Evolutionary conservation across 2,113 vertebrate genomes (phyloP).

Genomic region (Alexandromys fortis): DNA sequence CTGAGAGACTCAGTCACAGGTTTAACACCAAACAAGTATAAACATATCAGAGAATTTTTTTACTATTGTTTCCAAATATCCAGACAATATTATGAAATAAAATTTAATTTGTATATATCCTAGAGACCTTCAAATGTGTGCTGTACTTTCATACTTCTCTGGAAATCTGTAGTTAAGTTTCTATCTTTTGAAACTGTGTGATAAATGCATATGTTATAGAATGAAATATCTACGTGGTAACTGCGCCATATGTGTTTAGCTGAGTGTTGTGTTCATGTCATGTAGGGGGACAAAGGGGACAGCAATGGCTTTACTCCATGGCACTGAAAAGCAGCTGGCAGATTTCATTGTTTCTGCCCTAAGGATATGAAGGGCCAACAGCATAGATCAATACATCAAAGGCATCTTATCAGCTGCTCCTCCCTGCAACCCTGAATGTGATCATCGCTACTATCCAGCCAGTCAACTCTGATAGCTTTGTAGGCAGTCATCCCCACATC

Average conservation of each 20-base stretch:
- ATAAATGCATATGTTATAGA: neutral
- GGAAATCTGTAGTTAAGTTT: neutral
- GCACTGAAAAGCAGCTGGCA: neutral
- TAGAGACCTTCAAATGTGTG: neutral
- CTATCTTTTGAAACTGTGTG: neutral
- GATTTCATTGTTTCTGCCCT: neutral
- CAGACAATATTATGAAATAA: constrained; percentile 5
- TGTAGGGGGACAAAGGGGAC: neutral
- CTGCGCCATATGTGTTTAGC: neutral
- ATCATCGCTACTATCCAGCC: neutral
- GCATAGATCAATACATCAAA: neutral
- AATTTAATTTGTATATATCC: neutral
- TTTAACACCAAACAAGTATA: neutral
- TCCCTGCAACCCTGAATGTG: neutral
- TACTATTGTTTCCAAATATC: neutral
- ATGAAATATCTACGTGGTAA: neutral
- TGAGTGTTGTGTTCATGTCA: neutral
- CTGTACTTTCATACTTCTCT: neutral
- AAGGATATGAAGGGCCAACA: neutral
- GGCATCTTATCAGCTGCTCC: neutral
- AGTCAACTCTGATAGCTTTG: neutral
- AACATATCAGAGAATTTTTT: neutral
- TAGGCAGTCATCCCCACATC: neutral
- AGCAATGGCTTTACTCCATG: neutral
- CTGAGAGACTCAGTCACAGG: neutral